phyloP scores from a whole-genome alignment of 2,113 vertebrate species.

The Oryzias celebensis region DNA sequence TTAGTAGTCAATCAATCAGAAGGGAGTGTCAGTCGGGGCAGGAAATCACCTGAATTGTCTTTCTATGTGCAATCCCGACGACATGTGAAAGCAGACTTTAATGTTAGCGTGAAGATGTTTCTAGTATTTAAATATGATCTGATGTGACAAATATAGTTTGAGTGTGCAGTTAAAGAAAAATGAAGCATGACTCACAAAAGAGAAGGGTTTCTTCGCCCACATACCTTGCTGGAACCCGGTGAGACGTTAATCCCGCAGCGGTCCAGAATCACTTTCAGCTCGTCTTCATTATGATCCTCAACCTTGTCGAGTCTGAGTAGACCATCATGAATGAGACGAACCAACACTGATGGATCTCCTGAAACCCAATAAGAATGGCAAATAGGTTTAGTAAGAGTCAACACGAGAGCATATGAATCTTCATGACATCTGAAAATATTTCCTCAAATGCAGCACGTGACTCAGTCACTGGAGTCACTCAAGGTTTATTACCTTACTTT shows the following conservation, averaged over 20 bases:
- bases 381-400: too few relatives aligned
- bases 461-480: background rate
- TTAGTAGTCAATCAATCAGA: too few relatives aligned
- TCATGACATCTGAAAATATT: background rate
- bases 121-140: too few relatives aligned
- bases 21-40: too few relatives aligned
- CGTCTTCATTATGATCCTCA: conserved; percentile 80
- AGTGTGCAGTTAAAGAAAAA: too few relatives aligned
- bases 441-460: background rate
- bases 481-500: too few relatives aligned
- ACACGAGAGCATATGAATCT: background rate
- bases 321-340: conserved; percentile 89
- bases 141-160: too few relatives aligned
- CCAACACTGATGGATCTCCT: conserved; percentile 87
- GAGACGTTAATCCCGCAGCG: conserved; percentile 77
- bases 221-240: conserved; percentile 78
- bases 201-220: conserved; percentile 5
- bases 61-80: too few relatives aligned
- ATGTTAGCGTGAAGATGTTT: too few relatives aligned
- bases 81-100: too few relatives aligned
- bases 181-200: too few relatives aligned
- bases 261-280: conserved; percentile 81
- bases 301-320: conserved; percentile 83
- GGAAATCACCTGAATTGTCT: too few relatives aligned
- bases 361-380: background rate